Base-by-base conservation (phyloP, 2,113 vertebrate species). In the Gadus macrocephalus region DNA sequence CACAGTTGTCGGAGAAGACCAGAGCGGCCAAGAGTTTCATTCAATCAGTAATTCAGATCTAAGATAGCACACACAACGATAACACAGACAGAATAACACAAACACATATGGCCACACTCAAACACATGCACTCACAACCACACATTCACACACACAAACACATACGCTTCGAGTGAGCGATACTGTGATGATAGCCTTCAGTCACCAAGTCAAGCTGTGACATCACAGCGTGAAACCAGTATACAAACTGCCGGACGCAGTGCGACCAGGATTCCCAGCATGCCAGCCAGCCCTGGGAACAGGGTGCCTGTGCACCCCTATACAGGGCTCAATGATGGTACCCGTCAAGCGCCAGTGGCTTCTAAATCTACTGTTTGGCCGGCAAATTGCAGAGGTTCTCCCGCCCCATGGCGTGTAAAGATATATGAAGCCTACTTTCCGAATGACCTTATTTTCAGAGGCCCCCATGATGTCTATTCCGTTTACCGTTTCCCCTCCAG, bases 241-340 rank as follows among this genome's bases (percentile, higher is more conserved):
- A 62, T 65, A 67, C 22, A 22, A 3, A 25, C 25, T 25, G 42
- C 31, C 62, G 49, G 65, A 69, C 71, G 77, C 75, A 25, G 12
- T 0, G 61, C 59, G 74, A 16, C 60, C 67, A 83, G 78, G 83
- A 82, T 67, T 87, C 86, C 86, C 78, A 73, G 75, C 64, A 68
- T 63, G 78, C 81, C 72, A 69, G 66, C 2, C 56, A 12, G 76
- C 74, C 73, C 71, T 2, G 78, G 68, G 71, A 12, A 7, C 42
- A 49, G 42, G 42, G 42, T 12, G 4, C 31, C 31, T 35, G 31
- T 7, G 6, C 31, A 4, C 25, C 11, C 38, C 38, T 42, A 49
- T 49, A 42, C 42, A 49, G 42, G 42, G 42, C 42, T 9, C 9
- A 49, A 49, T 49, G 31, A 35, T 35, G 31, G 31, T 35, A 35